Conservation (phyloP, 2,113 vertebrate genomes). For the Scalopus aquaticus region DNA sequence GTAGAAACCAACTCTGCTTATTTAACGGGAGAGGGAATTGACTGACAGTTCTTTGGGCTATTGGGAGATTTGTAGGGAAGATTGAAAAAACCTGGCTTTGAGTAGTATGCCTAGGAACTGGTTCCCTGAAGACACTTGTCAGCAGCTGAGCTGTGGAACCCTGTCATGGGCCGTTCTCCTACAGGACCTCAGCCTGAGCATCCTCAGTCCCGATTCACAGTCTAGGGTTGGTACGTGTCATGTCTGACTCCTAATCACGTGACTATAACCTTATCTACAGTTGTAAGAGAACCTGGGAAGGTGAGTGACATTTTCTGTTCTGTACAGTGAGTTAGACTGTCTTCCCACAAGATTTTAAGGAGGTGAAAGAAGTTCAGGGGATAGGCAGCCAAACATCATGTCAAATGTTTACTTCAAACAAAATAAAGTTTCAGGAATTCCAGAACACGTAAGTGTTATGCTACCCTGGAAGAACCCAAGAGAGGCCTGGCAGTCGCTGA, state of each 20-base stretch:
- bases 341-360: background rate
- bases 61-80: background rate
- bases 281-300: constrained; percentile 4
- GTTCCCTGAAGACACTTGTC: background rate
- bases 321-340: background rate
- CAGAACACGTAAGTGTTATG: background rate
- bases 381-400: background rate
- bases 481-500: background rate
- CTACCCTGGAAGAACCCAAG: background rate
- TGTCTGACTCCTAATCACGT: background rate
- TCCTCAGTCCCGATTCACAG: background rate
- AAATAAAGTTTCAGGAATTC: background rate
- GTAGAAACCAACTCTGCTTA: background rate
- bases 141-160: background rate
- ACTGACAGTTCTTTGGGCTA: background rate
- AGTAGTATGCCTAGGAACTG: background rate
- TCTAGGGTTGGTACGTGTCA: background rate
- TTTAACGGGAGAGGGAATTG: constrained; percentile 41
- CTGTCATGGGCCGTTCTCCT: background rate
- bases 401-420: background rate
- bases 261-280: background rate
- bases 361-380: background rate
- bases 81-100: background rate
- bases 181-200: no score
- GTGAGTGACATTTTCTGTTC: background rate